Evolutionary conservation across 2,888 invertebrate genomes (phyloP).

Genomic region (Parapristionchus giblindavisi): DNA sequence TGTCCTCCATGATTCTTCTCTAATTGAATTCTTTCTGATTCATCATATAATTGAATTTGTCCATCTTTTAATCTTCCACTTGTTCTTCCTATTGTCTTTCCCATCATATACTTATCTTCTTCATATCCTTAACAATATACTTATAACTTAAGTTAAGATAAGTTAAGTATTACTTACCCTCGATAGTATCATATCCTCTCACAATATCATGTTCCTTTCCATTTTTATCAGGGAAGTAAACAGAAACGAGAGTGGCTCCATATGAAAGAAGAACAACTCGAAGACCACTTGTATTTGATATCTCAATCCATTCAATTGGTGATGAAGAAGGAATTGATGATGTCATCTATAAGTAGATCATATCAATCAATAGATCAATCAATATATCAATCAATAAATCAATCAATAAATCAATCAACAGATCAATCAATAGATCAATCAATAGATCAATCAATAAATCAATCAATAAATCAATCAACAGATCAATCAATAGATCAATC

Average conservation of each 20-base stretch:
- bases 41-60: constrained; percentile 30
- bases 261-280: constrained; percentile 39
- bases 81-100: constrained; percentile 57
- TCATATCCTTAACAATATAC: constrained; percentile 49
- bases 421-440: too few relatives aligned
- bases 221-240: constrained; percentile 39
- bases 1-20: constrained; percentile 45
- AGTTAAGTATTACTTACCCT: constrained; percentile 36
- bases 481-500: too few relatives aligned
- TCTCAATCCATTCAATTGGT: background rate
- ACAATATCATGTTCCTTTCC: constrained; percentile 39
- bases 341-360: too few relatives aligned
- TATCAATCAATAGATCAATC: too few relatives aligned
- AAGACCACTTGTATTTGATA: constrained; percentile 2
- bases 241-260: constrained; percentile 41
- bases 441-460: too few relatives aligned
- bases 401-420: too few relatives aligned
- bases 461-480: too few relatives aligned
- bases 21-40: background rate
- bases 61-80: constrained; percentile 56
- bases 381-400: too few relatives aligned
- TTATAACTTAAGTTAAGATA: background rate
- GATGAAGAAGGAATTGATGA: background rate
- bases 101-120: constrained; percentile 47
- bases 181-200: constrained; percentile 42